Conservation (phyloP, 2,113 vertebrate genomes). For the Excalfactoria chinensis region DNA sequence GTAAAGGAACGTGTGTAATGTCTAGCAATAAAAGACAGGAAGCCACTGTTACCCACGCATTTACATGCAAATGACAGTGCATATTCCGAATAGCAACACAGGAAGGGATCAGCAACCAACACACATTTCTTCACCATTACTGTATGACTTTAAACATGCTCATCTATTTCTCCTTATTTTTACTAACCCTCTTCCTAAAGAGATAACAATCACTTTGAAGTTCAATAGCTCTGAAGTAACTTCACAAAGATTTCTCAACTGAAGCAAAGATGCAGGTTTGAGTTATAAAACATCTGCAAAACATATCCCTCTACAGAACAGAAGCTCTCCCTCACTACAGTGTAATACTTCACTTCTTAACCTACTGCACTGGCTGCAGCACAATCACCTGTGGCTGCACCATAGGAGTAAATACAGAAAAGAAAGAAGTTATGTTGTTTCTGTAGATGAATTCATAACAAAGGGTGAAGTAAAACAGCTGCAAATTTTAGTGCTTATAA, state of each 20-base stretch:
- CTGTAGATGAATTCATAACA: not conserved
- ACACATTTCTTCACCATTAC: not conserved
- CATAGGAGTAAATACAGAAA: not conserved
- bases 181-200: not conserved
- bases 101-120: not conserved
- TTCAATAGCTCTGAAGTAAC: not conserved
- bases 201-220: not conserved
- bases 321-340: not conserved
- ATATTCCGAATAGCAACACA: not conserved
- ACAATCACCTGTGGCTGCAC: not conserved
- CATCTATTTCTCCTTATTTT: not conserved
- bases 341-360: not conserved
- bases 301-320: accelerated
- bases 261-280: not conserved
- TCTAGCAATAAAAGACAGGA: not conserved
- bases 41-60: not conserved
- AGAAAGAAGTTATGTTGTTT: not conserved
- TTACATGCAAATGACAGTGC: not conserved
- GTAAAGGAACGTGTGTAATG: not conserved
- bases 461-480: not conserved
- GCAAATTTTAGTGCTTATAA: not conserved
- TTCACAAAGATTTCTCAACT: not conserved
- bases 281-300: not conserved
- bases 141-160: not conserved
- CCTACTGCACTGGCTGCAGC: not conserved